phyloP scores from a whole-genome alignment of 2,113 vertebrate genomes.

The Dromiciops gliroides region DNA sequence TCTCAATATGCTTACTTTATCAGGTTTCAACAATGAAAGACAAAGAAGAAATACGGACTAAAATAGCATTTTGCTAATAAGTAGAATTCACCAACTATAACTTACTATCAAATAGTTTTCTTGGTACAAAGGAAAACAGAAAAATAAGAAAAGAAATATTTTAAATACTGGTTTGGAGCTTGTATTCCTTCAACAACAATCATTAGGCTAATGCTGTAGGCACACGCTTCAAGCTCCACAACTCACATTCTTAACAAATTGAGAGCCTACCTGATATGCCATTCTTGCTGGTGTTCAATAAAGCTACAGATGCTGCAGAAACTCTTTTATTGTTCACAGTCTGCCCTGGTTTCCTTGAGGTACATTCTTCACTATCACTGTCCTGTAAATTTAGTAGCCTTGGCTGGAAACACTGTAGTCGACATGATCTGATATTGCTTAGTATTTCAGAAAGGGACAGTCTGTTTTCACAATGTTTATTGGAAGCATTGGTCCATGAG shows the following conservation, averaged over 20 bases:
- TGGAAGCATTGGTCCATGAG: slow-evolving; percentile 91
- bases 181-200: background rate
- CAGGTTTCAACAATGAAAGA: background rate
- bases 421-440: slow-evolving; percentile 94
- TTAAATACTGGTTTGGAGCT: background rate
- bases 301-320: slow-evolving; percentile 86
- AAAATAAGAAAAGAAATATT: slow-evolving; percentile 31
- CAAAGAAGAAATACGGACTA: slow-evolving; percentile 4
- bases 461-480: slow-evolving; percentile 90
- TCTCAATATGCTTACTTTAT: background rate
- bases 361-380: slow-evolving; percentile 87
- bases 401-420: slow-evolving; percentile 94
- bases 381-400: slow-evolving; percentile 86
- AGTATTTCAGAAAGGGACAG: slow-evolving; percentile 91
- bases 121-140: slow-evolving; percentile 15
- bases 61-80: slow-evolving; percentile 28
- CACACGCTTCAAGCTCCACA: background rate
- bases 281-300: slow-evolving; percentile 88
- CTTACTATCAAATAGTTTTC: slow-evolving; percentile 1
- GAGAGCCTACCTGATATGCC: slow-evolving; percentile 89
- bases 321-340: slow-evolving; percentile 87
- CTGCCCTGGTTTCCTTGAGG: slow-evolving; percentile 88
- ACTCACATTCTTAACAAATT: slow-evolving; percentile 79
- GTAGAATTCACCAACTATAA: slow-evolving; percentile 41
- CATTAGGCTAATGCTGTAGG: background rate